phyloP scores from a whole-genome alignment of 2,113 vertebrate species.

The Trichechus manatus region DNA sequence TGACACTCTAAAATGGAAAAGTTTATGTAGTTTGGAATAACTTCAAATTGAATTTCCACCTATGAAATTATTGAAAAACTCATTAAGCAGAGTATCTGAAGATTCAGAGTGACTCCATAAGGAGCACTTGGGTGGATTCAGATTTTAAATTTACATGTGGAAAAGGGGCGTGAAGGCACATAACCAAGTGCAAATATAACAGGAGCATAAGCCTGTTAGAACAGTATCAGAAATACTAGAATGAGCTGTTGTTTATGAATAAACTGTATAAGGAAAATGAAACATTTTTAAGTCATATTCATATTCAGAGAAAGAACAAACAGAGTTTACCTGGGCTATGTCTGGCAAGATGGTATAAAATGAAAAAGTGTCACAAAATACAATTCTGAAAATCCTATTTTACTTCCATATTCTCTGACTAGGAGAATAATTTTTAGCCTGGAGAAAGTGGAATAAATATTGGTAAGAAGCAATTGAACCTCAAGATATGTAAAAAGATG shows the following conservation, averaged over 20 bases:
- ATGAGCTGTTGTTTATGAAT: not conserved
- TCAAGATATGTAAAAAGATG: slow-evolving; percentile 56
- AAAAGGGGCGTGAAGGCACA: not conserved
- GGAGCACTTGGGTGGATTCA: not conserved
- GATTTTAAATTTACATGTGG: slow-evolving; percentile 51
- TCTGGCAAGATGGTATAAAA: slow-evolving; percentile 27
- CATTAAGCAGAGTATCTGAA: not conserved
- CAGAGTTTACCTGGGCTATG: not conserved
- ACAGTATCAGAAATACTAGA: not conserved
- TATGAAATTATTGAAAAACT: slow-evolving; percentile 22
- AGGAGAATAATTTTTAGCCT: slow-evolving; percentile 43
- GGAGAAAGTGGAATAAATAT: slow-evolving; percentile 60
- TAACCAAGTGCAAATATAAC: not conserved
- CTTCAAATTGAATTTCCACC: slow-evolving; percentile 63
- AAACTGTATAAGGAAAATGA: not conserved
- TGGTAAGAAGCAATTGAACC: slow-evolving; percentile 56
- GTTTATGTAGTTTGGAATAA: slow-evolving; percentile 58
- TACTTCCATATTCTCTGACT: not conserved
- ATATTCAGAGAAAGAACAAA: slow-evolving; percentile 47
- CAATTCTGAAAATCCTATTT: slow-evolving; percentile 63
- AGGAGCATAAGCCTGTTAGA: not conserved
- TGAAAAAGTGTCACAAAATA: slow-evolving; percentile 35
- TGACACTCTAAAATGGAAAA: slow-evolving; percentile 42
- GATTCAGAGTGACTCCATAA: not conserved
- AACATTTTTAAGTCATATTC: not conserved